These are phyloP conservation scores for Aptenodytes patagonicus DNA, from an alignment of 2,113 vertebrate species.

Conservation along the genomic window DNA sequence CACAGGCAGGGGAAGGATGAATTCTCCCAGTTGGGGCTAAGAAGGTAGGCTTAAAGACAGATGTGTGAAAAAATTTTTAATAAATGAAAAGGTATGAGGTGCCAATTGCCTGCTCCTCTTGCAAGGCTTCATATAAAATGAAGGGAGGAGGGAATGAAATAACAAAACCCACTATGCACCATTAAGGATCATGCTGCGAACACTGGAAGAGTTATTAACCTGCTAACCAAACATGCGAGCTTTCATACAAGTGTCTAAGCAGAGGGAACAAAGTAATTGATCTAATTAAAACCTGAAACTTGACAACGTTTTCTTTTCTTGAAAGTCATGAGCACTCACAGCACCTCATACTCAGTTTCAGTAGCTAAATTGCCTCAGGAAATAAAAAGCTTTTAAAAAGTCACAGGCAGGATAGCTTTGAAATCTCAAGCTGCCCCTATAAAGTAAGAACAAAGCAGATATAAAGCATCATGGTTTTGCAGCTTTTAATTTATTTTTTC, in stretches of 20 bases:
- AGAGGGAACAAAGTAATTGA: neutral
- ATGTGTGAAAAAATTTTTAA: neutral
- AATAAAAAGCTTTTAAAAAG: conserved; percentile 5
- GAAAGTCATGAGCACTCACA: neutral
- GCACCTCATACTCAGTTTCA: neutral
- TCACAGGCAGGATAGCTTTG: neutral
- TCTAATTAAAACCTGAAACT: neutral
- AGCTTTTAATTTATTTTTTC: conserved; percentile 1
- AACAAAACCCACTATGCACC: neutral
- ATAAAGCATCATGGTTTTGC: neutral
- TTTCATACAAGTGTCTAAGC: neutral
- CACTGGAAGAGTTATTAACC: neutral
- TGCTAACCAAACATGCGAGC: neutral
- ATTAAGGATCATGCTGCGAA: neutral
- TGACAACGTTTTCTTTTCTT: neutral
- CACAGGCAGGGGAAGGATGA: neutral
- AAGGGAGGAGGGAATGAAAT: neutral
- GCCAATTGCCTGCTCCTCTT: neutral
- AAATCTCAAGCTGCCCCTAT: neutral
- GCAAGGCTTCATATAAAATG: neutral
- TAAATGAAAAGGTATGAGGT: neutral
- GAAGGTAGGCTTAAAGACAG: neutral
- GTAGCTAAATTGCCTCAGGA: conserved; percentile 20
- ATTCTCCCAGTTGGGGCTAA: neutral
- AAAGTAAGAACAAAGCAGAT: conserved; percentile 21